These are phyloP conservation scores for Brachionus koreanus DNA, from an alignment of 1,140 invertebrate genomes.

Conservation along the genomic window DNA sequence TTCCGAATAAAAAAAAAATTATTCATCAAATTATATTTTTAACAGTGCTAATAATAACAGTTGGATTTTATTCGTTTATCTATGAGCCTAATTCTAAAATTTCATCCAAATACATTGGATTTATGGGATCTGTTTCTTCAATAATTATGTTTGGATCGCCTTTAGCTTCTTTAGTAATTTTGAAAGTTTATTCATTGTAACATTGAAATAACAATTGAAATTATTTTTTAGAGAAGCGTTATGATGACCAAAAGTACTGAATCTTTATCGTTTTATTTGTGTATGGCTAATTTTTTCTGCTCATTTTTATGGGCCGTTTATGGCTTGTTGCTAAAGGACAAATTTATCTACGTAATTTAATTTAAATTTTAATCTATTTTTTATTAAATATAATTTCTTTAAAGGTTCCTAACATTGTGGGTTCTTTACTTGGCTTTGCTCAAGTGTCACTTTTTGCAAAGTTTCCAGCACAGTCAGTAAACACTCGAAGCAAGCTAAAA, in stretches of 20 bases:
- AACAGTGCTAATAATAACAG: background rate
- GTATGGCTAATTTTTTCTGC: conserved; percentile 20
- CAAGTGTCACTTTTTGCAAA: conserved; percentile 33
- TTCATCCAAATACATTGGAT: background rate
- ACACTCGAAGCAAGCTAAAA: conserved; percentile 12
- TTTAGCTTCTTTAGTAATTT: conserved; percentile 28
- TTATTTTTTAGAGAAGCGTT: conserved; percentile 29
- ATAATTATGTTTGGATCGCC: conserved; percentile 44
- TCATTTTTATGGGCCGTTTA: conserved; percentile 28
- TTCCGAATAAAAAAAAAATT: conserved; percentile 25
- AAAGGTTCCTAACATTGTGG: conserved; percentile 23
- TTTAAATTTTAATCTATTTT: background rate
- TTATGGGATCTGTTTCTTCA: conserved; percentile 21
- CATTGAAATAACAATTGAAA: too few species aligned
- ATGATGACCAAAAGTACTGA: conserved; percentile 34
- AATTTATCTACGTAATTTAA: conserved; percentile 36
- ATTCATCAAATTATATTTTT: conserved; percentile 27
- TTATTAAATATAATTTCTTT: background rate
- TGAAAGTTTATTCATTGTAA: too few species aligned
- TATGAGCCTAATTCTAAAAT: background rate
- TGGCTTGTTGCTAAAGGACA: conserved; percentile 24
- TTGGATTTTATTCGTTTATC: conserved; percentile 4
- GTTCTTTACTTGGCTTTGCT: conserved; percentile 35
- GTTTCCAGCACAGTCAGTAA: conserved; percentile 16
- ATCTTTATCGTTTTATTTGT: conserved; percentile 30